Evolutionary conservation across 92 coral and sea anemone species (phyloP).

Genomic region (Epizoanthus scotinus): DNA sequence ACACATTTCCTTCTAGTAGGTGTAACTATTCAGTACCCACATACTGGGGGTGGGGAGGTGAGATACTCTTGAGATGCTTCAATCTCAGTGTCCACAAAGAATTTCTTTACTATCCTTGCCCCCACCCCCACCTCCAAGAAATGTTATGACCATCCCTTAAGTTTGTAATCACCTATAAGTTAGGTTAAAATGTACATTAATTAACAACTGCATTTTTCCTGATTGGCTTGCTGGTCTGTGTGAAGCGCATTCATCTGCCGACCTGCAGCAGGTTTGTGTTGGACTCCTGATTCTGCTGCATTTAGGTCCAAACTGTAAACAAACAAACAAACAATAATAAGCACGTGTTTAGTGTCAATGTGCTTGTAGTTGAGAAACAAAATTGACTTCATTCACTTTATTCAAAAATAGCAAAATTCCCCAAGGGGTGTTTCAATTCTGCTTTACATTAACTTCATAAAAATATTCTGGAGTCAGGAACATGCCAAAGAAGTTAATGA

Average conservation of each 20-base stretch:
- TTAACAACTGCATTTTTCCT: slow-evolving; percentile 79
- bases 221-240: slow-evolving; percentile 96
- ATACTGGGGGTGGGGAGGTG: not conserved
- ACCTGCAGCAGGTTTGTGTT: slow-evolving; percentile 98
- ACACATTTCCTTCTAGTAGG: not conserved
- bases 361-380: not conserved
- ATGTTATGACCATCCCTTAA: not conserved
- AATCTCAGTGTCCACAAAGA: not conserved
- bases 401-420: too few relatives aligned
- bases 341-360: not conserved
- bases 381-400: too few relatives aligned
- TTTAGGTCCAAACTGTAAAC: slow-evolving; percentile 88
- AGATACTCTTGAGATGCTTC: not conserved
- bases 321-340: not conserved
- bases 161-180: slow-evolving; percentile 25
- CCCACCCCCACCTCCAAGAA: slow-evolving; percentile 2
- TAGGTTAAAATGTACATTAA: slow-evolving; percentile 64
- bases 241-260: slow-evolving; percentile 91
- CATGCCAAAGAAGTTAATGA: too few relatives aligned
- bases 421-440: too few relatives aligned
- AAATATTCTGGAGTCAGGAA: too few relatives aligned
- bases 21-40: not conserved
- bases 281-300: slow-evolving; percentile 99
- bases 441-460: too few relatives aligned
- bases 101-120: not conserved